Evolutionary conservation across 2,797 vertebrate species (phyloP).

Genomic region (Lindbergichthys nudifrons): DNA sequence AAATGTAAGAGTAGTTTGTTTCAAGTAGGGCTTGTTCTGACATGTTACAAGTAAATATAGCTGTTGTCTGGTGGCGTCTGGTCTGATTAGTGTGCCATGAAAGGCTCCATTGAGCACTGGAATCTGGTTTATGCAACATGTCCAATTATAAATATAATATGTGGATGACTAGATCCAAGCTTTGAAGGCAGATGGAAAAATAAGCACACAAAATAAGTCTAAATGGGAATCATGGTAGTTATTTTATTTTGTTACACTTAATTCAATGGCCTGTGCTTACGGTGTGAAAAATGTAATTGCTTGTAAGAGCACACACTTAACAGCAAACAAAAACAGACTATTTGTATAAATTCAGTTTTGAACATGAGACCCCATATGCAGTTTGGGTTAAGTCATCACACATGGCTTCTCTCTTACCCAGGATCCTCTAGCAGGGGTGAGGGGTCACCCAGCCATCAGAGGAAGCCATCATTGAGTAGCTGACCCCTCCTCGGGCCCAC

Average conservation of each 20-base stretch:
- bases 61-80: constrained; percentile 71
- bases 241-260: neutral
- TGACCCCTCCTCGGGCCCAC: constrained; percentile 74
- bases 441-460: constrained; percentile 78
- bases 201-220: constrained; percentile 47
- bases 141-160: constrained; percentile 75
- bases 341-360: constrained; percentile 19
- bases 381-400: constrained; percentile 55
- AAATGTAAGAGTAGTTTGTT: constrained; percentile 69
- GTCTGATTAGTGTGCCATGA: constrained; percentile 71
- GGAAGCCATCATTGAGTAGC: constrained; percentile 76
- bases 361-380: constrained; percentile 12
- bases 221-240: constrained; percentile 32
- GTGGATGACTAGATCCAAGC: constrained; percentile 66
- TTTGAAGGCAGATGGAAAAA: constrained; percentile 64
- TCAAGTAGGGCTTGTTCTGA: constrained; percentile 76
- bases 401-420: constrained; percentile 73
- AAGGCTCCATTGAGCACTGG: constrained; percentile 77
- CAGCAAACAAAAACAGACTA: neutral
- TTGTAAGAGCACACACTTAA: neutral
- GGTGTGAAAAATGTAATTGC: constrained; percentile 13
- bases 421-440: constrained; percentile 68
- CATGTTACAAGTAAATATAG: constrained; percentile 79
- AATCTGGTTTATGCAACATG: constrained; percentile 79
- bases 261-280: constrained; percentile 20